Percentiles rank a stretch among this genome's conserved stretches.
These are phyloP conservation scores for Phengaris alcon DNA, from an alignment of 2,888 invertebrate species.

Conservation along the genomic window DNA sequence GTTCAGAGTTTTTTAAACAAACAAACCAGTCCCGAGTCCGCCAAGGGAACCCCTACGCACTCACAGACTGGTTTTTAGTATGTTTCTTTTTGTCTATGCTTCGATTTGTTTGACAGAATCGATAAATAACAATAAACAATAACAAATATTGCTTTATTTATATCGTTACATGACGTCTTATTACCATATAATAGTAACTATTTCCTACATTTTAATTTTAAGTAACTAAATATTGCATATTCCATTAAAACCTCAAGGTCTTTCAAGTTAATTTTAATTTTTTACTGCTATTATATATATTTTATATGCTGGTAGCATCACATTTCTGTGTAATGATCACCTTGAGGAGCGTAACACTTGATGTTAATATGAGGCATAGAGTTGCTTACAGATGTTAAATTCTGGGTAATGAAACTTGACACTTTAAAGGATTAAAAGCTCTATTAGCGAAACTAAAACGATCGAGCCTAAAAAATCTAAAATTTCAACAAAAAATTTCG, in stretches of 20 bases:
- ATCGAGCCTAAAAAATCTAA: background rate
- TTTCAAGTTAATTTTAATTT: background rate
- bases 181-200: background rate
- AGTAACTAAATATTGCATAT: background rate
- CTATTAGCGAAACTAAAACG: background rate
- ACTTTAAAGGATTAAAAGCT: background rate
- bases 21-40: slow-evolving; percentile 20
- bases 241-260: background rate
- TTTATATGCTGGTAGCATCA: background rate
- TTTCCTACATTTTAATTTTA: background rate
- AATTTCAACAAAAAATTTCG: background rate
- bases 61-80: slow-evolving; percentile 37
- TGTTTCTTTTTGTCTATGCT: slow-evolving; percentile 41
- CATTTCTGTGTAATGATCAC: background rate
- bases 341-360: background rate
- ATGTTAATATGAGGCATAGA: background rate
- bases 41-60: slow-evolving; percentile 34
- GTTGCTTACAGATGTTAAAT: background rate
- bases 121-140: slow-evolving; percentile 51
- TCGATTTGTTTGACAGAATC: slow-evolving; percentile 52
- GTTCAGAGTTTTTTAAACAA: background rate
- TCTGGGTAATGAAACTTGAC: background rate
- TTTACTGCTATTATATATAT: background rate
- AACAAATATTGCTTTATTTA: background rate
- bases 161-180: background rate